Evolutionary conservation across 2,888 invertebrate genomes (phyloP).

Genomic region (Hipparchia sbordonii): DNA sequence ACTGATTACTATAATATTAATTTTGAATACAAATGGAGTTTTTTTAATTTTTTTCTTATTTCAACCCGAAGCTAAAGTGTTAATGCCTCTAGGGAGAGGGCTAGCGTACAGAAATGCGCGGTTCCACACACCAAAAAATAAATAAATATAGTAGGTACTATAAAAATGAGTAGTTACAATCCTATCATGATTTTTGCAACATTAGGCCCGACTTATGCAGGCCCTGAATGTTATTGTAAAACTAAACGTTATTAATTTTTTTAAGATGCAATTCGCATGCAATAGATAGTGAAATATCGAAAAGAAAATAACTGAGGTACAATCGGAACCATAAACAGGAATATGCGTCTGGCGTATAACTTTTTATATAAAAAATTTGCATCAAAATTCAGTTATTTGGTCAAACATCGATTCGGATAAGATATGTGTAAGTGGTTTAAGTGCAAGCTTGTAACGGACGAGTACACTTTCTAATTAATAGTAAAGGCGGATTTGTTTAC

Average conservation of each 20-base stretch:
- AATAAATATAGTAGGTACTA: not conserved
- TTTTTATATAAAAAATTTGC: constrained; percentile 15
- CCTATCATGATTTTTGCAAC: too few relatives aligned
- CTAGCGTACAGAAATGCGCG: too few relatives aligned
- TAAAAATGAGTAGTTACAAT: too few relatives aligned
- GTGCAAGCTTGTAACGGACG: constrained; percentile 35
- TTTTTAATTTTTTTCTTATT: too few relatives aligned
- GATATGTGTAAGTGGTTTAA: constrained; percentile 37
- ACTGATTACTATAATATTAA: too few relatives aligned
- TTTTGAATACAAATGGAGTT: too few relatives aligned
- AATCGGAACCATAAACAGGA: not conserved
- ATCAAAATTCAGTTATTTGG: constrained; percentile 32
- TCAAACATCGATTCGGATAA: constrained; percentile 38
- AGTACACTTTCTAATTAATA: constrained; percentile 37
- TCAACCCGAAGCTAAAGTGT: not conserved
- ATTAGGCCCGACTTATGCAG: too few relatives aligned
- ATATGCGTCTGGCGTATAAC: constrained; percentile 5
- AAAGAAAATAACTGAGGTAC: not conserved
- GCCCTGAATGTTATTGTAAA: too few relatives aligned
- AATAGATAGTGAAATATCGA: not conserved
- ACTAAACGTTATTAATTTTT: too few relatives aligned
- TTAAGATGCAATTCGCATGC: too few relatives aligned
- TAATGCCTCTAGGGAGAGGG: too few relatives aligned
- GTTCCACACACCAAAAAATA: too few relatives aligned
- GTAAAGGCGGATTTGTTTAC: constrained; percentile 39